Conservation (phyloP, 2,888 invertebrate species). For the Lithophane ornitopus region DNA sequence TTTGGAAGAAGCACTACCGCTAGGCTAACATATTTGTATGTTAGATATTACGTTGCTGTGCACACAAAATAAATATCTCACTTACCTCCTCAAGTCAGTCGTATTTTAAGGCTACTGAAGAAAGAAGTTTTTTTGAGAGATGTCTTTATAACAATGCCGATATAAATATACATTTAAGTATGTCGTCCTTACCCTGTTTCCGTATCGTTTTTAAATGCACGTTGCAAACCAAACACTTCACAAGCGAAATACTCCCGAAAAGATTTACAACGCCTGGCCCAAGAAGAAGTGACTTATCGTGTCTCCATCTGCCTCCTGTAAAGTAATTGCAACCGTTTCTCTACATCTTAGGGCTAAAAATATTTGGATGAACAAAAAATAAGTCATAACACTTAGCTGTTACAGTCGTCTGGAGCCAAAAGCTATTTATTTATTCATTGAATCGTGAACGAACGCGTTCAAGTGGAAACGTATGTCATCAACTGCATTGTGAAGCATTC, state of each 20-base stretch:
- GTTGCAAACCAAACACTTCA: not conserved
- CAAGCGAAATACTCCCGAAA: not conserved
- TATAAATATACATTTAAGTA: not conserved
- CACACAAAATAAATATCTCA: not conserved
- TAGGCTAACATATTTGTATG: not conserved
- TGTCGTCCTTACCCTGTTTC: rapidly evolving
- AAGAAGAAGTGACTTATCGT: slow-evolving; percentile 14
- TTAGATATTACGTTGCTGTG: no score
- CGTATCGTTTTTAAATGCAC: not conserved
- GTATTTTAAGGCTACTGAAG: not conserved
- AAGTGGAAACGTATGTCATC: slow-evolving; percentile 79
- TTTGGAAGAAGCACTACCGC: not conserved
- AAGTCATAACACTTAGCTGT: slow-evolving; percentile 63
- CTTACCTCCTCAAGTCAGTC: no score
- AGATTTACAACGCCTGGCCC: slow-evolving; percentile 9
- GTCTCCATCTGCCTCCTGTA: not conserved
- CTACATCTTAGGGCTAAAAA: slow-evolving; percentile 10
- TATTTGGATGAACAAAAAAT: slow-evolving; percentile 58
- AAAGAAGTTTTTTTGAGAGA: not conserved
- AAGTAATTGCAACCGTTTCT: slow-evolving; percentile 27
- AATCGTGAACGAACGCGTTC: slow-evolving; percentile 78
- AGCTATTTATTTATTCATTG: slow-evolving; percentile 87
- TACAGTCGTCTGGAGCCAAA: slow-evolving; percentile 67
- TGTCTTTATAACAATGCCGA: not conserved
- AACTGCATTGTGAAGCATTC: slow-evolving; percentile 82